A percentile compares a stretch with the other conserved stretches of the same genome.
Evolutionary conservation across 2,888 invertebrate species (phyloP).

Genomic region (Xylota segnis): DNA sequence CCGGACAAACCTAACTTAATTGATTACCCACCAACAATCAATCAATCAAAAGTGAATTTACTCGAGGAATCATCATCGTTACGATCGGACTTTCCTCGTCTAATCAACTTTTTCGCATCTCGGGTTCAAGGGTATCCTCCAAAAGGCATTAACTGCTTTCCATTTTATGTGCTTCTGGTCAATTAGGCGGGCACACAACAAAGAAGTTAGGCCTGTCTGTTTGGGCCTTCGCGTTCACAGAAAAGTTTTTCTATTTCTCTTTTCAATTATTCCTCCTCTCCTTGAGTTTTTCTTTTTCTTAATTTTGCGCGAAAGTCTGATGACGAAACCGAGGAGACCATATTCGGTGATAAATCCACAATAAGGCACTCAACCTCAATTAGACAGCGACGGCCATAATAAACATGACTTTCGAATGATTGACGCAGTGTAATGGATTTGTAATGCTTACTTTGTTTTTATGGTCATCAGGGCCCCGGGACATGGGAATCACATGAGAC

Average conservation of each 20-base stretch:
- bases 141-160: conserved; percentile 47
- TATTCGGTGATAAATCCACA: conserved; percentile 1
- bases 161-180: conserved; percentile 33
- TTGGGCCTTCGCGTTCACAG: neutral
- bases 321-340: neutral
- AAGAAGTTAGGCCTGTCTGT: neutral
- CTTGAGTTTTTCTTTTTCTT: neutral
- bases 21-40: conserved; percentile 32
- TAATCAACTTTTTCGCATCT: conserved; percentile 38
- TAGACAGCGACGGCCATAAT: conserved; percentile 32
- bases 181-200: neutral
- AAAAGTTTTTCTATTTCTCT: neutral
- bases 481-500: conserved; percentile 6
- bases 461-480: neutral
- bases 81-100: conserved; percentile 51
- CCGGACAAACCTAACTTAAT: conserved; percentile 19
- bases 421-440: conserved; percentile 59
- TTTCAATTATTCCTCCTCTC: conserved; percentile 17
- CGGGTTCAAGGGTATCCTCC: neutral
- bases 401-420: conserved; percentile 59
- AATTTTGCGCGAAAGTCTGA: conserved; percentile 6
- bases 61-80: conserved; percentile 28
- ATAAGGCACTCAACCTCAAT: conserved; percentile 16
- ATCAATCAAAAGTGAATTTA: conserved; percentile 54
- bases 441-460: conserved; percentile 45